Conservation (phyloP, 1,140 invertebrate genomes). For the Aleiodes sp. region DNA sequence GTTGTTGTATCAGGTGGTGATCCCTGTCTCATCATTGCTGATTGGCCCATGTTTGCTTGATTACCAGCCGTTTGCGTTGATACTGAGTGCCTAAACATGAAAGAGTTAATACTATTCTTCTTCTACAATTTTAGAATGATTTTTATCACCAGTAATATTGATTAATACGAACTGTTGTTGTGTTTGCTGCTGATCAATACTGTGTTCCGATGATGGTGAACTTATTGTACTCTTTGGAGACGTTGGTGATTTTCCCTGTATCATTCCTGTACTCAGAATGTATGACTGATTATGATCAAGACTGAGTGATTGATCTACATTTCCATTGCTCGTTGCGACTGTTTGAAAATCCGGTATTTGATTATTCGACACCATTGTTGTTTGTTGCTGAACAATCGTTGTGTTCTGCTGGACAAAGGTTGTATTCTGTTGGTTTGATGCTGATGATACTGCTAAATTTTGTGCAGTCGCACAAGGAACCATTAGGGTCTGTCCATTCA, state of each 20-base stretch:
- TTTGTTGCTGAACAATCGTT: slow-evolving; percentile 74
- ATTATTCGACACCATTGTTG: slow-evolving; percentile 78
- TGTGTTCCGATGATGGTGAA: slow-evolving; percentile 54
- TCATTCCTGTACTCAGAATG: slow-evolving; percentile 57
- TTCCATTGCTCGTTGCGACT: slow-evolving; percentile 34
- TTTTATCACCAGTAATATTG: slow-evolving; percentile 59
- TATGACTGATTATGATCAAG: slow-evolving; percentile 65
- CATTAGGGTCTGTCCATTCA: slow-evolving; percentile 79
- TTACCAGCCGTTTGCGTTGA: slow-evolving; percentile 78
- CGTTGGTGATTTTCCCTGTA: slow-evolving; percentile 55
- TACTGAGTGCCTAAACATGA: slow-evolving; percentile 72
- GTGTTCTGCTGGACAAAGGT: slow-evolving; percentile 79
- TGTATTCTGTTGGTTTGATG: slow-evolving; percentile 74
- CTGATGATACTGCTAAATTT: slow-evolving; percentile 69
- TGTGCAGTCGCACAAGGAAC: slow-evolving; percentile 76
- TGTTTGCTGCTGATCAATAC: slow-evolving; percentile 35
- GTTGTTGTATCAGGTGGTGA: slow-evolving; percentile 83
- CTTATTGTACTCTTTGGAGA: slow-evolving; percentile 56
- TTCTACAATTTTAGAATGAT: slow-evolving; percentile 51
- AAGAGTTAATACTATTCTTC: slow-evolving; percentile 46
- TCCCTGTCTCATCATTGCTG: slow-evolving; percentile 68
- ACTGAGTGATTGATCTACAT: slow-evolving; percentile 64
- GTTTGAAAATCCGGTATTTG: slow-evolving; percentile 66
- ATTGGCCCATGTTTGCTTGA: slow-evolving; percentile 69
- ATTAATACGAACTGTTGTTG: slow-evolving; percentile 59